Evolutionary conservation across 2,797 vertebrate genomes (phyloP).

Genomic region (Sebastes diaconus): DNA sequence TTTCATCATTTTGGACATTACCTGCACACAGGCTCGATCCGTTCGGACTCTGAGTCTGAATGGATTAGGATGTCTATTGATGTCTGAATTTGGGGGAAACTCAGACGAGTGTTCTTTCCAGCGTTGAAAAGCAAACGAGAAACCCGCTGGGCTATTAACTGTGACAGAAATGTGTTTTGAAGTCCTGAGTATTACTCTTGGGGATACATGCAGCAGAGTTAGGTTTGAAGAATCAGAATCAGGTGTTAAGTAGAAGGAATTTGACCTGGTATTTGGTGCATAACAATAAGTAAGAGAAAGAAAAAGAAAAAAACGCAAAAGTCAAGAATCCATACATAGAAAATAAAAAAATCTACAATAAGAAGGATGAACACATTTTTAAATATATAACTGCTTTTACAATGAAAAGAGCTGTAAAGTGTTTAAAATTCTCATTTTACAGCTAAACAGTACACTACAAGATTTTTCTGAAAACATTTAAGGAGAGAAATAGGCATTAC

Average conservation of each 20-base stretch:
- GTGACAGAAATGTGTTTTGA: conserved; percentile 17
- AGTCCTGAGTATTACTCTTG: neutral
- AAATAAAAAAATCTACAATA: neutral
- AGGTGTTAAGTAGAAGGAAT: no score
- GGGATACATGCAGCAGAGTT: neutral
- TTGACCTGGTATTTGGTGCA: neutral
- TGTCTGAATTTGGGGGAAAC: conserved; percentile 40
- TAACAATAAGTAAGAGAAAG: no score
- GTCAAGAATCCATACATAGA: neutral
- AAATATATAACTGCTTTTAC: no score
- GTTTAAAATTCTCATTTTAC: neutral
- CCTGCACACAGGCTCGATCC: conserved; percentile 28
- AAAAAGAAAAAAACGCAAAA: neutral
- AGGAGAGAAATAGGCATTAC: no score
- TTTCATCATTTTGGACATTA: conserved; percentile 67
- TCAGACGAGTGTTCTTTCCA: neutral
- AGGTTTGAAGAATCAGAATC: neutral
- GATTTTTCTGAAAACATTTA: no score
- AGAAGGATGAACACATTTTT: no score
- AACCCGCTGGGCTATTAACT: neutral
- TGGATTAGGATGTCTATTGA: conserved; percentile 44
- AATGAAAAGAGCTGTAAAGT: neutral
- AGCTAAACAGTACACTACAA: no score
- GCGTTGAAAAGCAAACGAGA: neutral
- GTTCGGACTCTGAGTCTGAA: conserved; percentile 22